phyloP scores from a whole-genome alignment of 2,113 vertebrate species.

The Oncorhynchus tshawytscha region DNA sequence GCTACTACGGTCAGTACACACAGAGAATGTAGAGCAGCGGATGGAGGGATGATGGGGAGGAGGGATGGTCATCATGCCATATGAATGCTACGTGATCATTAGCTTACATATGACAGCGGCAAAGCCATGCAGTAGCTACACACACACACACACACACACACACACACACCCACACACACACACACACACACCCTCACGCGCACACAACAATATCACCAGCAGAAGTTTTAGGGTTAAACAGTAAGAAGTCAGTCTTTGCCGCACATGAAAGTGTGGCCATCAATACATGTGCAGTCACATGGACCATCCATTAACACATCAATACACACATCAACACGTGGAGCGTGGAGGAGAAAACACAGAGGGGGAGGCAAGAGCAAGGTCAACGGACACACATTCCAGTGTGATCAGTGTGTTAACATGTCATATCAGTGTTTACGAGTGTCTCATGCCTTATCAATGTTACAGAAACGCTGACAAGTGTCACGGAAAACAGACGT shows the following conservation, averaged over 20 bases:
- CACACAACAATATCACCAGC: background rate
- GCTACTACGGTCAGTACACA: no score
- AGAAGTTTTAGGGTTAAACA: background rate
- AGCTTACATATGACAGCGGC: conserved; percentile 17
- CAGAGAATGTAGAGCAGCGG: conserved; percentile 12
- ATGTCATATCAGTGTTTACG: background rate
- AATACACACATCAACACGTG: conserved; percentile 12
- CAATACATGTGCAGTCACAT: conserved; percentile 32
- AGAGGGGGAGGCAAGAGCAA: conserved; percentile 19
- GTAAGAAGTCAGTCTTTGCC: background rate
- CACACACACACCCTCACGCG: no score
- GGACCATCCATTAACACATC: conserved; percentile 12
- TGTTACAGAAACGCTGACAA: no score
- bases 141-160: background rate
- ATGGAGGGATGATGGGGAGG: background rate
- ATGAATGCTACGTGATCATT: conserved; percentile 1
- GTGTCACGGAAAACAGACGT: no score
- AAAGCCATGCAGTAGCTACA: background rate
- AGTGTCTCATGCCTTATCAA: background rate
- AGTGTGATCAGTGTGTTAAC: conserved; percentile 1
- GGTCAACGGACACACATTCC: conserved; percentile 21
- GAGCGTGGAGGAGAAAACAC: conserved; percentile 19
- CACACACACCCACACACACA: no score
- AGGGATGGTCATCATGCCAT: background rate
- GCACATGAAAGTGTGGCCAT: background rate